Percentiles rank a stretch among this genome's conserved stretches.
Conservation (phyloP, 2,888 invertebrate species). For the Cryptosula pallasiana region DNA sequence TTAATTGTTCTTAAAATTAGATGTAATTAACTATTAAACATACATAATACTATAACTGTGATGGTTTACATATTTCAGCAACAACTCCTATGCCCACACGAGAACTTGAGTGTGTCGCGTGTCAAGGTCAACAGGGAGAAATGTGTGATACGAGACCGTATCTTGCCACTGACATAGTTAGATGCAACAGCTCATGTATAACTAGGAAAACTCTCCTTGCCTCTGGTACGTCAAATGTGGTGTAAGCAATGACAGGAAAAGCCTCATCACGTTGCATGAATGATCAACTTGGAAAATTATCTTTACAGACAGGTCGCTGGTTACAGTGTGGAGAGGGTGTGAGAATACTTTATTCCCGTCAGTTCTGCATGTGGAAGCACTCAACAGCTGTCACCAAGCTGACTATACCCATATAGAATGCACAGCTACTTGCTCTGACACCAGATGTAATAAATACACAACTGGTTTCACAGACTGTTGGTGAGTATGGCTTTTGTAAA, state of each 20-base stretch:
- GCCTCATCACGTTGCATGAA: too few relatives aligned
- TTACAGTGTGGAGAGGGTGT: constrained; percentile 7
- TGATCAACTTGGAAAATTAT: too few relatives aligned
- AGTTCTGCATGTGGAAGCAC: not conserved
- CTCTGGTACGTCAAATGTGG: not conserved
- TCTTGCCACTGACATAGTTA: not conserved
- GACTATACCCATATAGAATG: too few relatives aligned
- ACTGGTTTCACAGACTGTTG: constrained; percentile 15
- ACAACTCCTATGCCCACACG: not conserved
- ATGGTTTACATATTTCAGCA: not conserved
- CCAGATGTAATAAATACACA: not conserved
- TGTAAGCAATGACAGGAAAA: too few relatives aligned
- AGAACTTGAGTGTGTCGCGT: not conserved
- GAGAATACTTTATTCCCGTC: not conserved
- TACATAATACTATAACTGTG: too few relatives aligned
- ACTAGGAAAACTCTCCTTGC: constrained; percentile 11
- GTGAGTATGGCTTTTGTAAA: constrained; percentile 1
- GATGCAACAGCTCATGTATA: not conserved
- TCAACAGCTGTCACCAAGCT: constrained; percentile 17
- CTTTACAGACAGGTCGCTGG: not conserved
- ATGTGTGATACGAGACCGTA: not conserved
- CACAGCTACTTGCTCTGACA: not conserved
- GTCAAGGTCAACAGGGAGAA: not conserved
- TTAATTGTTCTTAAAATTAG: too few relatives aligned
- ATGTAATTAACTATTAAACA: too few relatives aligned